phyloP scores from a whole-genome alignment of 2,113 vertebrate species.

The Sylvilagus bachmani region DNA sequence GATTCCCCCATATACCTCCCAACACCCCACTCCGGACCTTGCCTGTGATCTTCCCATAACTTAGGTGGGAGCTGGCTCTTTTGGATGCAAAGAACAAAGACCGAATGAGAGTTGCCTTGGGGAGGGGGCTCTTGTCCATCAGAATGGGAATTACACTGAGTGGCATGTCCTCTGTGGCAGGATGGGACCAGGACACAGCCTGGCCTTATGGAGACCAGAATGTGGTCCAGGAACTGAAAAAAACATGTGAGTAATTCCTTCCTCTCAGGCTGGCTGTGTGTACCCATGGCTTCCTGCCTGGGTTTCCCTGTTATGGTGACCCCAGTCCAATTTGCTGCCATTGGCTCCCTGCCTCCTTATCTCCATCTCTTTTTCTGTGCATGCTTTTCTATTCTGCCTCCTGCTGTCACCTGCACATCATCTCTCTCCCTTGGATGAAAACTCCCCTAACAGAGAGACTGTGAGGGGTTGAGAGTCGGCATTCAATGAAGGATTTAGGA shows the following conservation, averaged over 20 bases:
- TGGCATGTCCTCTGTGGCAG: not conserved
- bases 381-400: too few species aligned
- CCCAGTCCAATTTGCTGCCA: not conserved
- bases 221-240: not conserved
- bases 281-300: not conserved
- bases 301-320: not conserved
- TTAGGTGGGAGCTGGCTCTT: not conserved
- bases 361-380: not conserved
- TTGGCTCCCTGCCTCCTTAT: not conserved
- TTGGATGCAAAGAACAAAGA: not conserved
- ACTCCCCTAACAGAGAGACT: not conserved
- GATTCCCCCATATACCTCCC: not conserved
- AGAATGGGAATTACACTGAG: not conserved
- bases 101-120: not conserved
- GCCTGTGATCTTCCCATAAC: not conserved
- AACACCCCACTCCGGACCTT: not conserved
- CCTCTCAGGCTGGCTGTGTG: not conserved
- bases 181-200: not conserved
- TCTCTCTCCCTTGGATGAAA: not conserved
- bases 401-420: not conserved
- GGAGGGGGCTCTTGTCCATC: not conserved
- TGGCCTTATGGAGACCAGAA: not conserved
- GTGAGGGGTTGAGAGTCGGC: not conserved
- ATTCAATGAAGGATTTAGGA: not conserved
- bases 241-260: not conserved